Evolutionary conservation across 92 coral and sea anemone genomes (phyloP), one percentile per base, ranked within the genome.

Genomic region (Actinernus sp.): DNA sequence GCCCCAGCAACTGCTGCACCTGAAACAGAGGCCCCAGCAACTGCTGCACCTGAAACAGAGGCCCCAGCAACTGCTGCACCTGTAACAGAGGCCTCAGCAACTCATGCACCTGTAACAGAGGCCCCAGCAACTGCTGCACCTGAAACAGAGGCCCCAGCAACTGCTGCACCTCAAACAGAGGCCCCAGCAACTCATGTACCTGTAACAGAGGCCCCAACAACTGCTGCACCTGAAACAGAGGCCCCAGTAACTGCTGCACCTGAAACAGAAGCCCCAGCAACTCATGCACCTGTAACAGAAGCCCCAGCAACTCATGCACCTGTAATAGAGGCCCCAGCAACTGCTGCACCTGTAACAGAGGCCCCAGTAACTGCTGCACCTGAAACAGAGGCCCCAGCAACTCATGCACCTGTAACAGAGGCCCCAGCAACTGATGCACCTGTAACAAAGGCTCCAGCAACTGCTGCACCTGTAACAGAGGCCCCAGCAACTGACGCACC

Each of bases 321-420:
- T 23, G 61, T 9, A 17, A 45, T 23, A 9, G 52, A 4, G 4
- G 52, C 52, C 10, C 52, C 52, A 9, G 52, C 52, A 12, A 45
- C 52, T 45, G 52, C 22, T 8, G 52, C 52, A 7, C 52, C 52
- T 45, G 53, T 9, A 21, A 45, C 52, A n/a, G n/a, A n/a, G n/a
- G n/a, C n/a, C n/a, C n/a, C n/a, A n/a, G n/a, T n/a, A 18, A 61
- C 68, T 39, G 45, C 58, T 20, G 58, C 58, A 51, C 58, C 58
- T 51, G 58, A 38, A 53, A 41, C 28, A 25, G 10, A 31, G 34
- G 19, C 21, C 2, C 16, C 39, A 25, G 29, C 61, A 36, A 55
- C 61, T 55, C 38, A 2, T 8, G 39, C 37, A 16, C 61, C 61
- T 25, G 61, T 3, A n/a, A 4, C 14, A 34, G 14, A 6, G n/a